Evolutionary conservation across 1,140 invertebrate species (phyloP).

Genomic region (Pantala flavescens): DNA sequence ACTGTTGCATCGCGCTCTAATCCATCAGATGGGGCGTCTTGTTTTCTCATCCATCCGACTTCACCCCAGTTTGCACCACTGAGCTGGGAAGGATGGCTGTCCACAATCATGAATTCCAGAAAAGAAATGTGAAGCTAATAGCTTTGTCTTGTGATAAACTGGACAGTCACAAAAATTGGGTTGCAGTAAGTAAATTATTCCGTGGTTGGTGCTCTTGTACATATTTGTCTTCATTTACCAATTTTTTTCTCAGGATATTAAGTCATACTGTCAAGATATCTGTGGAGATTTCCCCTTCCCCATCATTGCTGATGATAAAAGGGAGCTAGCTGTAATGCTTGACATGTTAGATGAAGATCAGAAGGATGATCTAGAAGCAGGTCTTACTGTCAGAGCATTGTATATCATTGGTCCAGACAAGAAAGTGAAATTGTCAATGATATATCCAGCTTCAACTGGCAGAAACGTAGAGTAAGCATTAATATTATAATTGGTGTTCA

Average conservation of each 20-base stretch:
- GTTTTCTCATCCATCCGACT: slow-evolving; percentile 88
- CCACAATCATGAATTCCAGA: slow-evolving; percentile 61
- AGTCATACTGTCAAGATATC: slow-evolving; percentile 57
- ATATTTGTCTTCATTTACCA: not conserved
- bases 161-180: slow-evolving; percentile 68
- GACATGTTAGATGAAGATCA: slow-evolving; percentile 81
- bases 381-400: slow-evolving; percentile 69
- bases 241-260: slow-evolving; percentile 50
- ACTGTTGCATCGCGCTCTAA: no score
- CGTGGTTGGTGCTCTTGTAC: not conserved
- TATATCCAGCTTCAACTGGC: slow-evolving; percentile 87
- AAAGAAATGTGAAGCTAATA: slow-evolving; percentile 69
- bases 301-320: slow-evolving; percentile 74
- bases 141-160: slow-evolving; percentile 79
- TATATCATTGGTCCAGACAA: slow-evolving; percentile 83
- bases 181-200: slow-evolving; percentile 43
- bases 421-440: slow-evolving; percentile 71
- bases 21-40: slow-evolving; percentile 67
- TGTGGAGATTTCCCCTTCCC: slow-evolving; percentile 67
- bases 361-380: slow-evolving; percentile 56
- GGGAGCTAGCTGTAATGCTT: slow-evolving; percentile 62
- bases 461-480: slow-evolving; percentile 77
- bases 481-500: not conserved
- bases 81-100: slow-evolving; percentile 72
- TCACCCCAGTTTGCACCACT: slow-evolving; percentile 90